Evolutionary conservation across 2,797 vertebrate genomes (phyloP).

Genomic region (Sebastes vulpes): DNA sequence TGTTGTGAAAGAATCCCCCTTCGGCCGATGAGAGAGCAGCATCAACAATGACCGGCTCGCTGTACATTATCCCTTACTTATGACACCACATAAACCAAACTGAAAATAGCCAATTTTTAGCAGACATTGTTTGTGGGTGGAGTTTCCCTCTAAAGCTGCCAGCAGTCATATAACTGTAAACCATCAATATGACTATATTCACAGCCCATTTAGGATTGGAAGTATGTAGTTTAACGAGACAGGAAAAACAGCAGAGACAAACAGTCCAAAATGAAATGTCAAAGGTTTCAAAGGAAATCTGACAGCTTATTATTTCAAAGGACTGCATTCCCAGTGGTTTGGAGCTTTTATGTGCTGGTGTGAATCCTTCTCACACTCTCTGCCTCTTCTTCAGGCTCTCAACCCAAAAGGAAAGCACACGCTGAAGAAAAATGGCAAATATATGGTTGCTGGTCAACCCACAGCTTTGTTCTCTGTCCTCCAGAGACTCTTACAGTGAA

Average conservation of each 20-base stretch:
- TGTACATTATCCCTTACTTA: too few species aligned
- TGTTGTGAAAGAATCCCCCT: too few species aligned
- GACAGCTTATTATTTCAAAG: conserved; percentile 64
- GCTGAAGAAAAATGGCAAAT: conserved; percentile 36
- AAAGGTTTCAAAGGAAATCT: conserved; percentile 56
- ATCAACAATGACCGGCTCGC: too few species aligned
- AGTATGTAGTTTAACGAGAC: conserved; percentile 41
- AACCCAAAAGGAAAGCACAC: conserved; percentile 19
- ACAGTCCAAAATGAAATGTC: conserved; percentile 57
- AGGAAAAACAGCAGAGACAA: conserved; percentile 6
- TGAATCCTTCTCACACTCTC: conserved; percentile 22
- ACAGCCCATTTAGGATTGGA: conserved; percentile 33
- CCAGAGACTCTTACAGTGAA: conserved; percentile 39
- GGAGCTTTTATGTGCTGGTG: conserved; percentile 23
- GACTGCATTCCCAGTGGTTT: conserved; percentile 14
- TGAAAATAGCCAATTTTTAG: not conserved
- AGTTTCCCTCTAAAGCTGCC: conserved; percentile 8
- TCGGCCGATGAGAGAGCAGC: too few species aligned
- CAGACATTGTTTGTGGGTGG: not conserved
- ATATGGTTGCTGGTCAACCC: conserved; percentile 49
- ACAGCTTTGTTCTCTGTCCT: conserved; percentile 52
- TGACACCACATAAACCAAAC: not conserved
- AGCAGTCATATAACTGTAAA: conserved; percentile 28
- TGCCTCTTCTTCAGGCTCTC: not conserved
- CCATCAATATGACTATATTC: conserved; percentile 38